Evolutionary conservation across 2,113 vertebrate genomes (phyloP), one percentile per base, ranked within the genome.

Genomic region (Poeciliopsis occidentalis): DNA sequence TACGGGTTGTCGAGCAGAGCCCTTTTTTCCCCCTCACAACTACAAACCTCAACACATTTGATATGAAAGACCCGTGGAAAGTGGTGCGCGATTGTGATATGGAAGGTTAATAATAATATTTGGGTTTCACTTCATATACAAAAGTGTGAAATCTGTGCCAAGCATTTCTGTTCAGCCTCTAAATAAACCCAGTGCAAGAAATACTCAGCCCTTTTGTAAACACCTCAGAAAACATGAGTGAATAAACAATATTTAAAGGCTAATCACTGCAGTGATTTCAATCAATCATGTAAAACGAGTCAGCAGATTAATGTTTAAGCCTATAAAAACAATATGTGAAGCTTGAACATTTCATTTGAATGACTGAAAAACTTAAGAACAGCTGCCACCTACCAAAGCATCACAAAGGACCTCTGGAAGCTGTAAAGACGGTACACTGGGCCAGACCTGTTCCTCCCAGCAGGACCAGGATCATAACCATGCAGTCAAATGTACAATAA

Each of bases 1-100:
- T 75, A n/a, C 37, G 71, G 73, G 44, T 27, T 44, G 51, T 81
- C 51, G 11, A n/a, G 51, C 44, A 47, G 13, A 19, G 17, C 17
- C 4, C 17, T 47, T 19, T 57, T 57, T 57, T n/a, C 1, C 22
- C 22, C 51, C 24, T 8, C n/a, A n/a, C 8, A 24, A 57, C 51
- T 2, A n/a, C 51, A 57, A 57, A n/a, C 51, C 22, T 24, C 22
- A 54, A 54, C 17, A 22, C 51, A 19, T 54, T 54, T 54, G 51
- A 54, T 8, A 22, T 54, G 17, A 54, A 3, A 54, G 51, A 24
- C 51, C 51, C 2, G 24, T 22, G 22, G 51, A 54, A 54, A 54
- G 15, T 22, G 17, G 7, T 54, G 7, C 22, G 7, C 8, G 51
- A 7, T 22, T 54, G 17, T 54, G 5, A 24, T 54, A 22, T 22